Base-by-base conservation (phyloP, 2,797 vertebrate genomes). In the Rhinatrema bivittatum region DNA sequence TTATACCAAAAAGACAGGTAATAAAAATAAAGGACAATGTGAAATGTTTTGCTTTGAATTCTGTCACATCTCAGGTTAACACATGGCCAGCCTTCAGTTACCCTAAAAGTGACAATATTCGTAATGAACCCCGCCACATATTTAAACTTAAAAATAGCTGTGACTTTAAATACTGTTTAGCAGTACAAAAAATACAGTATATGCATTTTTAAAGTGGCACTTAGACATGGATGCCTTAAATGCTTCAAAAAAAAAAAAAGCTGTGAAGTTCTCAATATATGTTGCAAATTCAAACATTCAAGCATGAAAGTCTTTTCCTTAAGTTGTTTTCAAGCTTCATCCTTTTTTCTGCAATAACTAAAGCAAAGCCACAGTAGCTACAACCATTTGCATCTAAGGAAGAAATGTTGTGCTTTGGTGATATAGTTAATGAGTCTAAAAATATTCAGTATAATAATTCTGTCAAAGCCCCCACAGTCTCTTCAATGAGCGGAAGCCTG, bases 381-480 rank as follows among this genome's bases (percentile, higher is more conserved):
- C 75, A 84, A 70, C 74, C 79, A 84, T 87, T 85, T 86, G 82
- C 82, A 86, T 84, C 74, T 76, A 72, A 80, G 74, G 77, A 82
- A 85, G 76, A 84, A 74, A 82, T 86, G 82, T 84, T 88, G 87
- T 86, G 85, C 81, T 84, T 87, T 88, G 78, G 83, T 83, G 80
- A 83, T 85, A 87, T 85, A 87, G 81, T 82, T 87, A 87, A 88
- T 87, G 86, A 87, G 86, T 87, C 85, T 88, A 87, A 86, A 87
- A 88, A 87, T 88, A 88, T 87, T 87, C 83, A 86, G 82, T 83
- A 81, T 86, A 86, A 87, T 87, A 87, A 88, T 87, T 88, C 86
- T 88, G 85, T 85, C 82, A 87, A 87, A 81, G 79, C 84, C 82
- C 82, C 83, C 79, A 86, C 82, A 83, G 86, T 84, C 85, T 86